Base-by-base conservation (phyloP, 2,113 vertebrate species). In the Oryzias javanicus region DNA sequence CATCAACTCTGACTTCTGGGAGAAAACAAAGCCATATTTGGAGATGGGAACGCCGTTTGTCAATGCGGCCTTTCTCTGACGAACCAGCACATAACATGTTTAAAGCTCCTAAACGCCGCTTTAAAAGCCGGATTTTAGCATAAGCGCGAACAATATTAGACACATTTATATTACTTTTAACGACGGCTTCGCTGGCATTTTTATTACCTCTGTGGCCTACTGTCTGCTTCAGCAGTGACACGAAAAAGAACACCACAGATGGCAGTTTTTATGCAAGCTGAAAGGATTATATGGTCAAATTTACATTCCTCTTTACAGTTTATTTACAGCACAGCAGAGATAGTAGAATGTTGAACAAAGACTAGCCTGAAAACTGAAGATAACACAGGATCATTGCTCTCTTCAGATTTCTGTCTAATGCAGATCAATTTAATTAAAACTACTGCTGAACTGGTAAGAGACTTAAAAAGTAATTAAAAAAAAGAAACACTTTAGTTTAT, bases 151-250 rank as follows among this genome's bases (percentile, higher is more conserved):
- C 46, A 52, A 18, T 29, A 17, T 24, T 24, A 4, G 14, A 45
- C 29, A 46, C 45, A 48, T n/a, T 61, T 74, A 49, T 7, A 67
- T 67, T 64, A 42, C 50, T 45, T 67, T 44, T 58, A 74, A 74
- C 35, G 47, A 15, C 40, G 57, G 61, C 60, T 48, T 12, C 14
- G 41, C 27, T 60, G 76, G 55, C 67, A 29, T 70, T 80, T 72
- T 66, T 44, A 74, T 71, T 66, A 64, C 72, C 20, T 64, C 45
- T 52, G 25, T 46, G 59, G 41, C 50, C 16, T 29, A 18, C 54
- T n/a, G 47, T 51, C 20, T 55, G 8, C 24, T 52, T 17, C 53
- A 25, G 24, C 56, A 56, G 42, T 19, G 48, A 48, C 66, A 52
- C 65, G 3, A 74, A 62, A 61, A 12, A n/a, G 49, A 20, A 20